Evolutionary conservation across 2,797 vertebrate species (phyloP).

Genomic region (Acipenser oxyrinchus): DNA sequence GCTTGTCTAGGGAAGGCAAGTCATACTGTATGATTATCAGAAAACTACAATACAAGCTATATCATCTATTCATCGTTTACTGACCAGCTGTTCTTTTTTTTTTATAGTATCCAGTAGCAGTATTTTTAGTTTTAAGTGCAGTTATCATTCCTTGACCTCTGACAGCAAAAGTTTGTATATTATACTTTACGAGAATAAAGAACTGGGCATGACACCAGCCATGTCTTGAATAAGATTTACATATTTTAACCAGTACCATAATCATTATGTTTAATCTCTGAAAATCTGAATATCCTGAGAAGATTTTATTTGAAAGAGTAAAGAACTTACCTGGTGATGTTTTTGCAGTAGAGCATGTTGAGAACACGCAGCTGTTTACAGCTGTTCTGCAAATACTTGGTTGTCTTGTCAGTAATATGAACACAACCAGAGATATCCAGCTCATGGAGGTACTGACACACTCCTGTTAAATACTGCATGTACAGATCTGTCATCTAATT

Average conservation of each 20-base stretch:
- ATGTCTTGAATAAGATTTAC: no score
- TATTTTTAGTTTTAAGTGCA: no score
- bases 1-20: conserved; percentile 46
- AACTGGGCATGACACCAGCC: neutral
- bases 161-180: no score
- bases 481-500: conserved; percentile 63
- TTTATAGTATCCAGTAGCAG: no score
- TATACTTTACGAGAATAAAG: neutral
- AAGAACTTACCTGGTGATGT: conserved; percentile 61
- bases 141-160: no score
- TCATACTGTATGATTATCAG: neutral
- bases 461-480: conserved; percentile 56
- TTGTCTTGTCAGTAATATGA: conserved; percentile 56
- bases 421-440: conserved; percentile 67
- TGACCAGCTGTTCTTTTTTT: no score
- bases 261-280: neutral
- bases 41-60: conserved; percentile 11
- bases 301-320: conserved; percentile 7
- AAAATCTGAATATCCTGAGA: neutral
- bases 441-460: conserved; percentile 57
- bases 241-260: neutral
- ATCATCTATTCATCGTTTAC: neutral
- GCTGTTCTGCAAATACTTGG: conserved; percentile 48
- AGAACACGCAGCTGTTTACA: conserved; percentile 59
- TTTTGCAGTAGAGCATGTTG: conserved; percentile 59